These are phyloP conservation scores for Zaprionus capensis DNA, from an alignment of 1,140 invertebrate genomes.

Conservation along the genomic window DNA sequence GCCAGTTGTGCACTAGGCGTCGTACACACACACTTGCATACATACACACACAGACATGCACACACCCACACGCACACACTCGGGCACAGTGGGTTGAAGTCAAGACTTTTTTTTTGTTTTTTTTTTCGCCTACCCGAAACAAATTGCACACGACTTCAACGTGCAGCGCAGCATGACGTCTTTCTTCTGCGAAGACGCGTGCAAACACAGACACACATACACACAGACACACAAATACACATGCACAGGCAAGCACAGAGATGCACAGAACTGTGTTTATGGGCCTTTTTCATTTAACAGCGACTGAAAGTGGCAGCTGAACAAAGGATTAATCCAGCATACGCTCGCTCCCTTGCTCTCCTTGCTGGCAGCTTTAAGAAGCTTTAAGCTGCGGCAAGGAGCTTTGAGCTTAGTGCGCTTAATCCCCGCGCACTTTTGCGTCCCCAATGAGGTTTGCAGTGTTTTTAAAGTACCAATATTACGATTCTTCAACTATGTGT, in stretches of 20 bases:
- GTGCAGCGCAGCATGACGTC: conserved; percentile 7
- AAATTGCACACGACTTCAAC: conserved; percentile 21
- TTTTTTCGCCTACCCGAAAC: conserved; percentile 26
- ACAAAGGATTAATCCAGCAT: not conserved
- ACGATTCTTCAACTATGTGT: conserved; percentile 16
- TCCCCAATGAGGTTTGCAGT: not conserved
- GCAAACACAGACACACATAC: conserved; percentile 12
- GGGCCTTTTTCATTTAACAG: conserved; percentile 24
- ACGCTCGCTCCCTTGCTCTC: not conserved
- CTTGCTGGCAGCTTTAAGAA: conserved; percentile 2
- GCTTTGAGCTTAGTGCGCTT: conserved; percentile 1
- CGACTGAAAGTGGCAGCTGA: conserved; percentile 10
- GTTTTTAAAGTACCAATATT: conserved; percentile 17
- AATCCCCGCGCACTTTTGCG: not conserved
- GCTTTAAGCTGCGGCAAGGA: not conserved
- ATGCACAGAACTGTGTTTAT: conserved; percentile 5
- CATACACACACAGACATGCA: conserved; percentile 26
- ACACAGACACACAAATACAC: conserved; percentile 1
- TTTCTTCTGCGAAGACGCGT: conserved; percentile 1
- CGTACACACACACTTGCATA: conserved; percentile 28
- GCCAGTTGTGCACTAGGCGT: conserved; percentile 38
- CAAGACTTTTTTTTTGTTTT: conserved; percentile 18
- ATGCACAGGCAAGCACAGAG: not conserved
- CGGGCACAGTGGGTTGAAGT: conserved; percentile 61
- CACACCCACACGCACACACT: conserved; percentile 32